phyloP scores from a whole-genome alignment of 2,113 vertebrate genomes.

The Pomatostomus ruficeps region DNA sequence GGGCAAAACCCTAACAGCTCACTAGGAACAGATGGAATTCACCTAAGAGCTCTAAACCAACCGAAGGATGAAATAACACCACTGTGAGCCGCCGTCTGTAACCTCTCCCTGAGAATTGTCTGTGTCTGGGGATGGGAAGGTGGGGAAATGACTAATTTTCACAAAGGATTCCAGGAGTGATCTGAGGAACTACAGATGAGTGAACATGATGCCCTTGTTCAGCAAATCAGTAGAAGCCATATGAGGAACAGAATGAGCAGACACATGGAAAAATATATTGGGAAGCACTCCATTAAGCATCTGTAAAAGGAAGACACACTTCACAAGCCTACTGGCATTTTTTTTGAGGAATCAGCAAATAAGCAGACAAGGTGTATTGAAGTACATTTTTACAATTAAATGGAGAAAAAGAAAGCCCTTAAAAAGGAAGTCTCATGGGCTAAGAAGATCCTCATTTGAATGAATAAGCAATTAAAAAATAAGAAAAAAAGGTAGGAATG shows the following conservation, averaged over 20 bases:
- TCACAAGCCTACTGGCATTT: background rate
- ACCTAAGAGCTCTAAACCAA: background rate
- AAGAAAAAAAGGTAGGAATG: background rate
- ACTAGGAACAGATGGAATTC: background rate
- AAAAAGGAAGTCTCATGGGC: background rate
- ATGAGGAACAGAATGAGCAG: background rate
- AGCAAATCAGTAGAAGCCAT: background rate
- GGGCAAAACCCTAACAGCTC: background rate
- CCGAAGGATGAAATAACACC: background rate
- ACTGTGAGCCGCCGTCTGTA: fast-evolving
- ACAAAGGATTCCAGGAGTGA: background rate
- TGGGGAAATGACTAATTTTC: background rate
- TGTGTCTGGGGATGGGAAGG: background rate
- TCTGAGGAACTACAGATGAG: background rate
- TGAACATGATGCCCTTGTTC: background rate
- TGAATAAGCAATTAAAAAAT: background rate
- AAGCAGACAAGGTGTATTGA: background rate
- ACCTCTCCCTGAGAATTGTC: background rate
- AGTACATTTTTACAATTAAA: background rate
- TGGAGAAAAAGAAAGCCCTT: background rate
- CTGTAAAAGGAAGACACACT: background rate
- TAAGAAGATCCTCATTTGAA: background rate
- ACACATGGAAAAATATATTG: background rate
- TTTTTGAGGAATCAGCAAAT: background rate
- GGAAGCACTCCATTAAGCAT: background rate